Evolutionary conservation across 2,797 vertebrate genomes (phyloP).

Genomic region (Microchirus variegatus): DNA sequence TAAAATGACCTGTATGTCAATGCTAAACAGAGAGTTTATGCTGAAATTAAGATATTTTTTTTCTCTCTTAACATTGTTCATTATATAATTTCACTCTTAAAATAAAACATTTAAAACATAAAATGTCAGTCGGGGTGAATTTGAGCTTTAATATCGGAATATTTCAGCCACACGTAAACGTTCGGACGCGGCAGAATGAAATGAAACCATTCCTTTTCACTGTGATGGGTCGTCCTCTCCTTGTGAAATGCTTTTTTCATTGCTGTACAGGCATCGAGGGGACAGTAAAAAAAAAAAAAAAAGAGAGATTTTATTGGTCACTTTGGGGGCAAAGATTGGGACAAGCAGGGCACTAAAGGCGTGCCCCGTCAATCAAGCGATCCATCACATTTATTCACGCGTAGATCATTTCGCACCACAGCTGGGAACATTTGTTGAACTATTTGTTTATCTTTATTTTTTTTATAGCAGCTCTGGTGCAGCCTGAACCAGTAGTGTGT

Average conservation of each 20-base stretch:
- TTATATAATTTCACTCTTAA: too few relatives aligned
- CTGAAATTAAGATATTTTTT: too few relatives aligned
- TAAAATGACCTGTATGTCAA: conserved; percentile 6
- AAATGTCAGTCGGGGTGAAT: too few relatives aligned
- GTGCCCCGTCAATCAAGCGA: conserved; percentile 48
- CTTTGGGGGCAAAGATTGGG: conserved; percentile 45
- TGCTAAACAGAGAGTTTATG: conserved; percentile 32
- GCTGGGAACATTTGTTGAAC: conserved; percentile 12
- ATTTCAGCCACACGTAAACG: conserved; percentile 13
- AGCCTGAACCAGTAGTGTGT: too few relatives aligned
- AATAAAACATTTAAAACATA: too few relatives aligned
- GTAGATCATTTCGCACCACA: conserved; percentile 44
- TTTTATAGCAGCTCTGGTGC: conserved; percentile 14
- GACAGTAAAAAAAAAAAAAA: conserved; percentile 35
- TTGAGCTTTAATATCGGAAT: neutral
- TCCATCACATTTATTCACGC: conserved; percentile 63
- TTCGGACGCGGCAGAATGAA: conserved; percentile 27
- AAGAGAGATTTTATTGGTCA: conserved; percentile 63
- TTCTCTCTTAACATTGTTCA: too few relatives aligned
- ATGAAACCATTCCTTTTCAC: conserved; percentile 44
- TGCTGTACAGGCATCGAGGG: conserved; percentile 30
- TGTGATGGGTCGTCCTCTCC: conserved; percentile 57
- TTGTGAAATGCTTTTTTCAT: conserved; percentile 41
- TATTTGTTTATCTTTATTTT: conserved; percentile 5
- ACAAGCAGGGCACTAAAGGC: conserved; percentile 50